phyloP scores from a whole-genome alignment of 64 coral and sea anemone species.

The Anthopleura sola region DNA sequence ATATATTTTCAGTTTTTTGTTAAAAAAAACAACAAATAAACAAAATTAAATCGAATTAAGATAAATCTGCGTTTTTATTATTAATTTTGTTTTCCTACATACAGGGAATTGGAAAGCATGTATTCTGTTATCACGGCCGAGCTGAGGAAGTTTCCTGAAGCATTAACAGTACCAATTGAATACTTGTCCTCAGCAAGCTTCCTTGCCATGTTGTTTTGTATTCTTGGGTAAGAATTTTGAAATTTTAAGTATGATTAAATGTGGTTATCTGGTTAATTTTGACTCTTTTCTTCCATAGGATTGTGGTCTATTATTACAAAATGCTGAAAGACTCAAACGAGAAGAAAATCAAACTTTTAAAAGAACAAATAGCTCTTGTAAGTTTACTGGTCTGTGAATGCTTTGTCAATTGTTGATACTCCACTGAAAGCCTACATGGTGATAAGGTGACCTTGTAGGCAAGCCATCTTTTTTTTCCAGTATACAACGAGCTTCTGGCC shows the following conservation, averaged over 20 bases:
- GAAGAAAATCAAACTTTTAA: conserved; percentile 90
- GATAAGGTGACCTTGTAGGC: no score
- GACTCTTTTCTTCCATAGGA: conserved; percentile 19
- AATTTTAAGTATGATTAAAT: neutral
- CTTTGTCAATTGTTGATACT: no score
- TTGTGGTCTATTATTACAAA: conserved; percentile 91
- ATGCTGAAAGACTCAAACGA: conserved; percentile 98
- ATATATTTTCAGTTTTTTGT: neutral
- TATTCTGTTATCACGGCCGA: conserved; percentile 56
- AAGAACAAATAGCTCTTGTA: conserved; percentile 93
- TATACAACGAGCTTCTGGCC: no score
- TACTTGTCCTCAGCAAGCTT: conserved; percentile 74
- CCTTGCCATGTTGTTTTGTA: conserved; percentile 76
- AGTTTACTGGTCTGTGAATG: conserved; percentile 11
- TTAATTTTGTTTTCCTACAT: neutral
- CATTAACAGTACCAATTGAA: conserved; percentile 34
- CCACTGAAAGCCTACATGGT: no score
- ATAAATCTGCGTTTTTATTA: no score
- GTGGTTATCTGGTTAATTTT: neutral
- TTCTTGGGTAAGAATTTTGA: conserved; percentile 75
- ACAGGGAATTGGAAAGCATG: conserved; percentile 50
- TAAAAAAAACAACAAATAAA: no score
- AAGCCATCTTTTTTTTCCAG: no score
- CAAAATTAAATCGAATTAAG: no score
- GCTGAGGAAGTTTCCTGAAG: conserved; percentile 35